These are phyloP conservation scores for Cylas formicarius DNA, from an alignment of 1,140 invertebrate genomes.

Conservation along the genomic window DNA sequence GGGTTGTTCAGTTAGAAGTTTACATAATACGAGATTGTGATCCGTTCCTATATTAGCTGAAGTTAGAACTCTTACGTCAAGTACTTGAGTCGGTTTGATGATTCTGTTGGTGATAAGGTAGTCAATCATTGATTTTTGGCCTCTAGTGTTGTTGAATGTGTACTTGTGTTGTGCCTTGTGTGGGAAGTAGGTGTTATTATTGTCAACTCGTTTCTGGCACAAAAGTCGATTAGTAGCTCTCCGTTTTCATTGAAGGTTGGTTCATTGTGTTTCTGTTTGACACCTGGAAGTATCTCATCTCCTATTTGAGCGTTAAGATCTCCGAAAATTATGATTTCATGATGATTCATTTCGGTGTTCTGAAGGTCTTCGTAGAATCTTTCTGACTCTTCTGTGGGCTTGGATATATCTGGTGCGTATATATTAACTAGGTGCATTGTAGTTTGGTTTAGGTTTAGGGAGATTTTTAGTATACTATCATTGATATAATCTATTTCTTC, in stretches of 20 bases:
- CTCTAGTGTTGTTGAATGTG: slow-evolving; percentile 6
- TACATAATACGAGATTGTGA: too few relatives aligned
- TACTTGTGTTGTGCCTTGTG: slow-evolving; percentile 11
- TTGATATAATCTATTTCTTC: slow-evolving; percentile 11
- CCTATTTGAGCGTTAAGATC: slow-evolving; percentile 15
- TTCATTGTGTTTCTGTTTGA: slow-evolving; percentile 14
- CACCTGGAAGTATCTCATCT: slow-evolving; percentile 1
- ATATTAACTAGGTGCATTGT: slow-evolving; percentile 7
- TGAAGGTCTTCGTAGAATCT: slow-evolving; percentile 11
- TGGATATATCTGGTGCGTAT: slow-evolving; percentile 17
- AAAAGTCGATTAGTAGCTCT: slow-evolving; percentile 9
- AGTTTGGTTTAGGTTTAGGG: slow-evolving; percentile 3
- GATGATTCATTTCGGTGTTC: slow-evolving; percentile 2
- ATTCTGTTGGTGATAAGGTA: slow-evolving; percentile 4
- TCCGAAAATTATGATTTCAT: slow-evolving; percentile 12
- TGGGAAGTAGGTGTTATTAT: slow-evolving; percentile 15
- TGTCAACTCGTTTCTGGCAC: slow-evolving; percentile 11
- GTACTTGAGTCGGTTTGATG: slow-evolving; percentile 3
- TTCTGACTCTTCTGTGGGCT: slow-evolving; percentile 12
- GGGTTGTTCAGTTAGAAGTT: too few relatives aligned
- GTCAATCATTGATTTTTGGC: slow-evolving; percentile 6
- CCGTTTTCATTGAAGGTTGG: slow-evolving; percentile 4
- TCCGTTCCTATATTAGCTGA: slow-evolving; percentile 7
- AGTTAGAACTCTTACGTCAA: slow-evolving; percentile 1
- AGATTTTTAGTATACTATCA: slow-evolving; percentile 7